A percentile compares a stretch with the other conserved stretches of the same genome.
Evolutionary conservation across 1,140 invertebrate species (phyloP).

Genomic region (Drosophila micromelanica): DNA sequence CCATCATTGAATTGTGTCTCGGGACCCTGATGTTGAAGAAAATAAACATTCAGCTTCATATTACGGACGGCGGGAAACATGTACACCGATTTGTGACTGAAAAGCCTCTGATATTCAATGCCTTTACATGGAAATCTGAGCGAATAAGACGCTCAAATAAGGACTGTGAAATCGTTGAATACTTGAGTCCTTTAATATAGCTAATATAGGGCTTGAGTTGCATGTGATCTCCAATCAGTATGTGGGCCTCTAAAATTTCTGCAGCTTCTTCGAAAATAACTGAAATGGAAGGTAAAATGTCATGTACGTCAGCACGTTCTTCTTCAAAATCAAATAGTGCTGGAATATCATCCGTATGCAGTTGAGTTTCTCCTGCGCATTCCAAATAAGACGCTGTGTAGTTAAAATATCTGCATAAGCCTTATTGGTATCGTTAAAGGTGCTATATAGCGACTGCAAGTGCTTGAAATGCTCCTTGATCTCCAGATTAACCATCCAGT

Average conservation of each 20-base stretch:
- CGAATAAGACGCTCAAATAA: conserved; percentile 89
- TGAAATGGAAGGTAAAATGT: conserved; percentile 84
- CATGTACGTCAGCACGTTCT: conserved; percentile 88
- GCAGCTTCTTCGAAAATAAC: conserved; percentile 92
- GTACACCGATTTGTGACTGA: conserved; percentile 86
- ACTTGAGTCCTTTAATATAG: conserved; percentile 51
- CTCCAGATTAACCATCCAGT: conserved; percentile 67
- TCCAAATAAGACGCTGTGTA: conserved; percentile 23
- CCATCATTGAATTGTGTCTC: conserved; percentile 1
- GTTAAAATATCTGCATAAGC: conserved; percentile 74
- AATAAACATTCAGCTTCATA: conserved; percentile 86
- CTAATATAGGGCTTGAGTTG: conserved; percentile 89
- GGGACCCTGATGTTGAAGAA: conserved; percentile 61
- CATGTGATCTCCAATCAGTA: conserved; percentile 92
- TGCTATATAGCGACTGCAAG: conserved; percentile 57
- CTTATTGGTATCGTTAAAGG: conserved; percentile 77
- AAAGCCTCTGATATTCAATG: conserved; percentile 85
- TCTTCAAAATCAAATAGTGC: conserved; percentile 53
- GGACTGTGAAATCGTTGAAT: conserved; percentile 86
- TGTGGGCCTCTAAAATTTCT: conserved; percentile 92
- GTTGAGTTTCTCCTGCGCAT: conserved; percentile 56
- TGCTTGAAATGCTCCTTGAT: conserved; percentile 66
- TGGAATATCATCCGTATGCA: conserved; percentile 67
- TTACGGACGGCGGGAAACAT: conserved; percentile 86
- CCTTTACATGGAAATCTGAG: conserved; percentile 86